A percentile compares a stretch with the other conserved stretches of the same genome.
These are phyloP conservation scores for Sardina pilchardus DNA, from an alignment of 2,113 vertebrate genomes.

Conservation along the genomic window DNA sequence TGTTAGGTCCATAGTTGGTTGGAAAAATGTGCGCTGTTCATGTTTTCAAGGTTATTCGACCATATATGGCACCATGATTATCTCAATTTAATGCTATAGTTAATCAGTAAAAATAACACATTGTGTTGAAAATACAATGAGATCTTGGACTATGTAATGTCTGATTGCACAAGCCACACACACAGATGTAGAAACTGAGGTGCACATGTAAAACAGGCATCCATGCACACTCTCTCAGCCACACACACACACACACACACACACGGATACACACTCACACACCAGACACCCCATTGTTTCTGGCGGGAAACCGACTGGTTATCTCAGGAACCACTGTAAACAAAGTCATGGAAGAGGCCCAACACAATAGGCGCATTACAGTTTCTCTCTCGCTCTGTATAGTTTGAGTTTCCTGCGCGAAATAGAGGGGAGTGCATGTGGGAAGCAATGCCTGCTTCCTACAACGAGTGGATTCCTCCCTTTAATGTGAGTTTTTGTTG, in stretches of 20 bases:
- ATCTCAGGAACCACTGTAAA: constrained; percentile 54
- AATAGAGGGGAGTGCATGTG: constrained; percentile 48
- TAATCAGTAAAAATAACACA: constrained; percentile 46
- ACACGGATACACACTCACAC: constrained; percentile 31
- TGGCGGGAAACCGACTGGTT: constrained; percentile 57
- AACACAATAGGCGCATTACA: constrained; percentile 59
- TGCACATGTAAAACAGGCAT: constrained; percentile 5
- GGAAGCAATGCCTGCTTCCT: constrained; percentile 47
- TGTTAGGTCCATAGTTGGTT: neutral
- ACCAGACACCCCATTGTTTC: constrained; percentile 58
- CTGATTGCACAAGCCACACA: constrained; percentile 33
- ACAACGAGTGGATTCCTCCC: constrained; percentile 47
- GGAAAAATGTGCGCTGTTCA: constrained; percentile 18
- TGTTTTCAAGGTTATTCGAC: constrained; percentile 23
- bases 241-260: constrained; percentile 10
- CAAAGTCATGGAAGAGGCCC: constrained; percentile 44
- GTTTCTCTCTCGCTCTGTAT: constrained; percentile 31
- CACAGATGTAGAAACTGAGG: neutral
- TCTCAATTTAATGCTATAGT: neutral
- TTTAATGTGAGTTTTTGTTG: neutral
- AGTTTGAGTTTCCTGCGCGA: constrained; percentile 43
- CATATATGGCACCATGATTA: constrained; percentile 24
- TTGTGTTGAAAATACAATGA: constrained; percentile 42
- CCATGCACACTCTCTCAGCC: neutral
- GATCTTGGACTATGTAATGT: constrained; percentile 39